Evolutionary conservation across 37 sponge, comb jelly and placozoan species (phyloP), one percentile per base, ranked within the genome.

Genomic region (Axinella damicornis): DNA sequence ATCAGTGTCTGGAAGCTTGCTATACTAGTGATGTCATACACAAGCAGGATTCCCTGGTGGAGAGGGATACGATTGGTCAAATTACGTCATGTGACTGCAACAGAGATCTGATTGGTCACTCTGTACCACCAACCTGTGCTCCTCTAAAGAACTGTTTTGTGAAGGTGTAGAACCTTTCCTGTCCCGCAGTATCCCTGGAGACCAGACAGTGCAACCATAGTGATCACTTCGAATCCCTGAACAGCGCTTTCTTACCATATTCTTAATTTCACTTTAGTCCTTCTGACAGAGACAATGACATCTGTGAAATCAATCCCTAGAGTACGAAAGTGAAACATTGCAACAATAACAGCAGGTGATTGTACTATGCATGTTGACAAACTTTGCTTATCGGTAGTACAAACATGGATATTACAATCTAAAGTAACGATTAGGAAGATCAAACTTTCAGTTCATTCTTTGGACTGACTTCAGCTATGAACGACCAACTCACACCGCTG

Each of bases 101-200:
- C 12, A 61, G 14, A 25, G 5, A 14, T 15, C 12, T 25, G 27
- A 27, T 22, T 61, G 62, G 20, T 40, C 82, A n/a, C n/a, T n/a
- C 27, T 68, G 21, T 0, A 21, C 27, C 33, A 58, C 93, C 52
- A 16, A 93, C 94, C 32, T 93, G 94, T 5, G 94, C 69, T 86
- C 94, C 90, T 74, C 94, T 82, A 71, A 87, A 93, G 70, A 87
- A 93, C 35, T 88, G 88, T 28, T 86, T 93, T 40, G 94, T 93
- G 62, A 93, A 82, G 0, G 94, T 93, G 31, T 68, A 54, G 67
- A 89, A 93, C 32, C 87, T 76, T 73, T 93, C 94, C 63, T 93
- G 90, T 25, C 94, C 94, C 30, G 90, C 94, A 53, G 94, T 93
- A 62, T 93, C 94, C 94, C 94, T 93, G 57, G 16, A 40, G 1